Evolutionary conservation across 2,113 vertebrate genomes (phyloP).

Genomic region (cattle (Bos taurus)): DNA sequence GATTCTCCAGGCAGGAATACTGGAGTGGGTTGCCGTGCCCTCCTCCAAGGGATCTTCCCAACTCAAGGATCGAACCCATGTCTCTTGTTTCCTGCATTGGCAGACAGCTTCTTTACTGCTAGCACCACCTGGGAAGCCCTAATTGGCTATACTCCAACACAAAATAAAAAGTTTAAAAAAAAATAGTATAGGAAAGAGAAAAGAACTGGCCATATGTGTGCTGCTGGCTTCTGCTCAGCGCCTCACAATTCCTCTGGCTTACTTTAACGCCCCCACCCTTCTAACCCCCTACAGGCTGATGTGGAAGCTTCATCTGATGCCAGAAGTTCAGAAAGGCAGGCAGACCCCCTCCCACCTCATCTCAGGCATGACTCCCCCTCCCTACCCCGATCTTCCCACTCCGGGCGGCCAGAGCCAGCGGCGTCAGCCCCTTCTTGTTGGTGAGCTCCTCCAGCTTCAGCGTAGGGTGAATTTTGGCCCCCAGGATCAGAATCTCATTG

Average conservation of each 20-base stretch:
- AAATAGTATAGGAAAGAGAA: neutral
- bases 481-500: constrained; percentile 87
- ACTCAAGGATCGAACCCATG: neutral
- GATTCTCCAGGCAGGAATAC: neutral
- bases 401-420: constrained; percentile 92
- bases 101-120: neutral
- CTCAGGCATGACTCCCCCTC: neutral
- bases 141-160: neutral
- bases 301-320: neutral
- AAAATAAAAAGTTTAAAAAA: neutral
- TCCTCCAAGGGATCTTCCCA: neutral
- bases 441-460: constrained; percentile 89
- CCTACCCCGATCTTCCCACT: constrained; percentile 92
- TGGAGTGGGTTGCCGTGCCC: neutral
- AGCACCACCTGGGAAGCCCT: neutral
- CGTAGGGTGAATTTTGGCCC: constrained; percentile 83
- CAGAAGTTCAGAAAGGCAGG: neutral
- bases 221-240: neutral
- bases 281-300: neutral
- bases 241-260: neutral
- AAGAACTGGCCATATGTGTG: neutral
- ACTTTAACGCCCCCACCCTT: neutral
- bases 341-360: neutral
- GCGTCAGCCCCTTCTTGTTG: constrained; percentile 89
- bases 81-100: neutral